Evolutionary conservation across 2,888 invertebrate species (phyloP).

Genomic region (Aspidiotus destructor): DNA sequence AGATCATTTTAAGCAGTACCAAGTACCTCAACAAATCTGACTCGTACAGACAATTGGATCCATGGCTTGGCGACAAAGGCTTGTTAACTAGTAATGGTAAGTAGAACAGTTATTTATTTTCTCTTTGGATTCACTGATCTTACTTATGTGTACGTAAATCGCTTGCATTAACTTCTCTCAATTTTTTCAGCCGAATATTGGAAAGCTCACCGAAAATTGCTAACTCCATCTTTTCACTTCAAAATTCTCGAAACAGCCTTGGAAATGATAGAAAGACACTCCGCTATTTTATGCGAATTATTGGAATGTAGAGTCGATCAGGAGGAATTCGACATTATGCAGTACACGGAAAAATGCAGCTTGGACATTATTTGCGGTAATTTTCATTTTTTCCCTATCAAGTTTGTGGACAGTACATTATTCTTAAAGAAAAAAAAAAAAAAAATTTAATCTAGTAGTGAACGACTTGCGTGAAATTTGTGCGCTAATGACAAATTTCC

Average conservation of each 20-base stretch:
- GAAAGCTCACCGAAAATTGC: constrained; percentile 42
- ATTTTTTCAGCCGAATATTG: constrained; percentile 35
- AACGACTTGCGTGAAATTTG: too few species aligned
- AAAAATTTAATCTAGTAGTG: too few species aligned
- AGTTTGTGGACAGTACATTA: too few species aligned
- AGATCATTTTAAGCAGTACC: too few species aligned
- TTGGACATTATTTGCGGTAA: constrained; percentile 36
- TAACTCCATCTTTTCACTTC: constrained; percentile 42
- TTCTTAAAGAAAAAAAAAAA: too few species aligned
- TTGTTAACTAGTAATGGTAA: constrained; percentile 28
- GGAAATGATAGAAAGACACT: constrained; percentile 38
- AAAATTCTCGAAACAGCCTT: constrained; percentile 40
- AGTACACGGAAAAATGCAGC: constrained; percentile 37
- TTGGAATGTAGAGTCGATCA: constrained; percentile 39
- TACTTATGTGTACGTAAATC: too few species aligned
- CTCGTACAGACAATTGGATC: constrained; percentile 30
- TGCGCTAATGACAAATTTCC: too few species aligned
- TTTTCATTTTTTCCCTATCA: not conserved
- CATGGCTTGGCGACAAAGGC: constrained; percentile 33
- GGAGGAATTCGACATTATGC: constrained; percentile 40
- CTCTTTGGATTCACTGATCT: too few species aligned
- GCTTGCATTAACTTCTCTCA: not conserved
- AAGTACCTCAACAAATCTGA: constrained; percentile 22
- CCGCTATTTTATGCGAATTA: constrained; percentile 39
- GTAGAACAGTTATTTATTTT: not conserved